phyloP scores from a whole-genome alignment of 2,888 invertebrate species.

The Phyllotreta cruciferae region DNA sequence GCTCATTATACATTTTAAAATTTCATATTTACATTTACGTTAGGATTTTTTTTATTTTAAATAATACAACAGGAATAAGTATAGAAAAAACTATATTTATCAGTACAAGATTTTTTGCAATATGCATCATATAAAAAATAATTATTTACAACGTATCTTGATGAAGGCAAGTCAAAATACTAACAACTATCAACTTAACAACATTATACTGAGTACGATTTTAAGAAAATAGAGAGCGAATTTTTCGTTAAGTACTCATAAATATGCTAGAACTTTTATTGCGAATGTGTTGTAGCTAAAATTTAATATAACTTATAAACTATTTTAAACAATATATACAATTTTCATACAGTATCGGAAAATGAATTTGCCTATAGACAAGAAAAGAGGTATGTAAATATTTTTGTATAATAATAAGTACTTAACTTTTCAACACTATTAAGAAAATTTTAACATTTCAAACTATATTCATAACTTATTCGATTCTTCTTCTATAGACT shows the following conservation, averaged over 20 bases:
- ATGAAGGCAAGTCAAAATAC: slow-evolving; percentile 28
- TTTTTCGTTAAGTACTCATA: slow-evolving; percentile 29
- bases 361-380: no score
- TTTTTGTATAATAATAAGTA: no score
- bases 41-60: neutral
- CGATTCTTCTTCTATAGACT: no score
- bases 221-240: slow-evolving; percentile 37
- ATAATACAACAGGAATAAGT: slow-evolving; percentile 14
- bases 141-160: slow-evolving; percentile 39
- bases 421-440: no score
- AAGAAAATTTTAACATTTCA: no score
- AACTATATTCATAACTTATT: no score
- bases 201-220: slow-evolving; percentile 38
- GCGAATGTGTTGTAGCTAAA: slow-evolving; percentile 18
- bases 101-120: slow-evolving; percentile 38
- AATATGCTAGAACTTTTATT: slow-evolving; percentile 25
- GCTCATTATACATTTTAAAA: slow-evolving; percentile 49
- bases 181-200: slow-evolving; percentile 37
- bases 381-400: no score
- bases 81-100: slow-evolving; percentile 27
- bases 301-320: slow-evolving; percentile 33
- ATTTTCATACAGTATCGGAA: slow-evolving; percentile 43
- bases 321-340: slow-evolving; percentile 54
- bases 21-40: slow-evolving; percentile 37
- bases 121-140: slow-evolving; percentile 42